Base-by-base conservation (phyloP, 2,113 vertebrate genomes). In the Brachyistius frenatus region DNA sequence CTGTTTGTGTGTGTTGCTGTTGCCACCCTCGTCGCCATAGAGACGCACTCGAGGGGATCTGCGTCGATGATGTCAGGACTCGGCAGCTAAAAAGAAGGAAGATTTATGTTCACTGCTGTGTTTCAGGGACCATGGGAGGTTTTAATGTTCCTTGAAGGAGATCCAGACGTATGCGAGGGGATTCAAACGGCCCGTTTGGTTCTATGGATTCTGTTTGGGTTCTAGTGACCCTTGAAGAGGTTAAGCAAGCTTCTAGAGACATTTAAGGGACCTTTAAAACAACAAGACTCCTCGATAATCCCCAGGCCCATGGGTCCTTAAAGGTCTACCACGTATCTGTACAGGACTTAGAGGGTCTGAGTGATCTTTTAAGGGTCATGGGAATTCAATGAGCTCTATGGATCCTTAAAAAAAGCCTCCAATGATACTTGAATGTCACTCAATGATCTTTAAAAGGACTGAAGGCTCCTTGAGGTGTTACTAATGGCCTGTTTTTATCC, bases 1-100 rank as follows among this genome's bases (percentile, higher is more conserved):
- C 30, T 80, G 50, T 69, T 62, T 83, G 47, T 62, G 35, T 72
- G 47, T 81, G 54, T 69, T 69, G 52, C 53, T 4, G 64, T 85
- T 66, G 46, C 68, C 78, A 65, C 49, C 47, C 65, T 55, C 53
- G 7, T 85, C 14, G 2, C 60, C 35, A 85, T 73, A 6, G 78
- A 73, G 53, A 85, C 14, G 2, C 14, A 36, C 33, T 39, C 10
- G 5, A 2, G 56, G 77, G 35, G 68, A 14, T 71, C 68, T 52
- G 47, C 11, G 0, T 33, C 2, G 37, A 75, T 75, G 71, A 80
- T 31, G 47, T 66, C 60, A 57, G 31, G 73, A 7, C 41, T 23
- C 23, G 23, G 23, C 23, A 23, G 23, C 23, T 33, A 7, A 66
- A 76, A n/a, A 2, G 2, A 7, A 35, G 2, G 1, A 49, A 9